Evolutionary conservation across 2,113 vertebrate species (phyloP), one percentile per base, ranked within the genome.

Genomic region (Chloebia gouldiae): DNA sequence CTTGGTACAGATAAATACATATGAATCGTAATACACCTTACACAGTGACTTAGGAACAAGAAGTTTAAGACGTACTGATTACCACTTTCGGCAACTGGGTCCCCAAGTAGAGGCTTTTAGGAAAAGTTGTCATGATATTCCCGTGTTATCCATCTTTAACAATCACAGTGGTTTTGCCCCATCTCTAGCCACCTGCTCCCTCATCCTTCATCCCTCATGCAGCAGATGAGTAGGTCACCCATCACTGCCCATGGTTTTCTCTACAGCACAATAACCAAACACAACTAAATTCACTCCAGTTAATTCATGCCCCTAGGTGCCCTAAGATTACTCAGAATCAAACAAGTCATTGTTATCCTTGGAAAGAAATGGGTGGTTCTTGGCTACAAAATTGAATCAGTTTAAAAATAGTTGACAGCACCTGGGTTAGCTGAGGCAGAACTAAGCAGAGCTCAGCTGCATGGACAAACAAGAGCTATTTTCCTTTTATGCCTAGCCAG

Each of bases 371-470:
- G 47, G 40, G 27, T 47, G 19, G 27, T 30, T 69, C 61, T 80
- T 56, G 72, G 31, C 40, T 92, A 65, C 49, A 71, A 86, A 89
- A 66, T 88, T 70, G 90, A 93, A 71, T 21, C 28, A 37, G 31
- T 81, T 84, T 83, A 77, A 92, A 88, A 86, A 79, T 37, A 50
- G 27, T 45, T 86, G 64, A 72, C 53, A 84, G 83, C 42, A 95
- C 68, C 80, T 96, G 86, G 25, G 39, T 81, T 94, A 90, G 53
- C 57, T 81, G 90, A 92, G 66, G 70, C 81, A 79, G 61, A 90
- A 87, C 61, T 64, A 88, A 92, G 80, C 42, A 81, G 63, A 76
- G 79, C 57, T 95, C 50, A 69, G 39, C 39, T 90, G 75, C 78
- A 35, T 6, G 50, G 30, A 66, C 42, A 93, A 68, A 85, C 37